Evolutionary conservation across 2,113 vertebrate species (phyloP).

Genomic region (Taxidea taxus): DNA sequence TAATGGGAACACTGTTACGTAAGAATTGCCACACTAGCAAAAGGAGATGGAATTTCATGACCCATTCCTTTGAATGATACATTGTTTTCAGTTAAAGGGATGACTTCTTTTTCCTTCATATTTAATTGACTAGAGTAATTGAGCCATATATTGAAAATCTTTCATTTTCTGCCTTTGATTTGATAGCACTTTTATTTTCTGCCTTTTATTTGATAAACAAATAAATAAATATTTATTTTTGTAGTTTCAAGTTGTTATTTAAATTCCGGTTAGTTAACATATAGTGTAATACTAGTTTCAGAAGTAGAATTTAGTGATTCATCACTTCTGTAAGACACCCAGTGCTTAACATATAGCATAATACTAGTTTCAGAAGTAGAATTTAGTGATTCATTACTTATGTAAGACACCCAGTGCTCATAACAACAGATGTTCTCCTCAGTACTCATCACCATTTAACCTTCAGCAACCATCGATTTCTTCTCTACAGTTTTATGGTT

Average conservation of each 20-base stretch:
- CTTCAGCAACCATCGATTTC: background rate
- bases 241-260: background rate
- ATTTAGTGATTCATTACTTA: background rate
- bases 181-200: constrained; percentile 40
- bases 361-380: background rate
- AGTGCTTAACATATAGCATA: background rate
- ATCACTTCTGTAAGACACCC: background rate
- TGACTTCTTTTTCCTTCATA: background rate
- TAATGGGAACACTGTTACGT: background rate
- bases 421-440: background rate
- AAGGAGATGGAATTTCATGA: background rate
- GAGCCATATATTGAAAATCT: constrained; percentile 9
- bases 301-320: background rate
- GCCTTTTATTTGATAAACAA: constrained; percentile 22
- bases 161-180: constrained; percentile 54
- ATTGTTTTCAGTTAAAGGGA: background rate
- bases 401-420: background rate
- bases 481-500: background rate
- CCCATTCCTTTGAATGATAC: background rate
- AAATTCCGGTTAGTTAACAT: background rate
- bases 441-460: background rate
- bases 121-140: background rate
- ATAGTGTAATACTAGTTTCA: background rate
- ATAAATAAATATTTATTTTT: background rate
- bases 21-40: background rate